A percentile compares a stretch with the other conserved stretches of the same genome.
phyloP scores from a whole-genome alignment of 2,797 vertebrate species.

The Agapornis canus region DNA sequence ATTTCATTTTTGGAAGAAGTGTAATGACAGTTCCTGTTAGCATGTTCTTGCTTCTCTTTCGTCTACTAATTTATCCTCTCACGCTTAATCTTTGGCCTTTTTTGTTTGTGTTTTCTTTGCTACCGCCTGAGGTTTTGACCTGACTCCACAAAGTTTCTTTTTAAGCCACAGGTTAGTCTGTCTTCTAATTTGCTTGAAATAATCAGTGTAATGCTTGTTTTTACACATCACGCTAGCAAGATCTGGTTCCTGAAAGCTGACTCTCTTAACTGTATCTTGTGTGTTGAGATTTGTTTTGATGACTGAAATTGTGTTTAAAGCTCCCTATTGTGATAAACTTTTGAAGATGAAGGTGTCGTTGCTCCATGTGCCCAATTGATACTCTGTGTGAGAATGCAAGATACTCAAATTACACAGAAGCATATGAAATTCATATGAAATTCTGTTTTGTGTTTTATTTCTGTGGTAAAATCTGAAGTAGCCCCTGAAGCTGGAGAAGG shows the following conservation, averaged over 20 bases:
- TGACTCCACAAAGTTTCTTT: slow-evolving; percentile 72
- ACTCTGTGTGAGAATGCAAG: neutral
- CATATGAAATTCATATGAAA: neutral
- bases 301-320: neutral
- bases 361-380: neutral
- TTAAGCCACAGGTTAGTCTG: slow-evolving; percentile 72
- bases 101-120: slow-evolving; percentile 58
- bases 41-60: slow-evolving; percentile 17
- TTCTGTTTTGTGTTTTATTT: neutral
- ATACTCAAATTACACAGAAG: neutral
- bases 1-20: neutral
- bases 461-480: neutral
- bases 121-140: slow-evolving; percentile 69
- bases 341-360: neutral
- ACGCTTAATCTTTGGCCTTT: slow-evolving; percentile 64
- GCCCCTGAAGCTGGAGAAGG: neutral
- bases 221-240: neutral
- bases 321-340: neutral
- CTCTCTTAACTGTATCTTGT: neutral
- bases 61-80: slow-evolving; percentile 61
- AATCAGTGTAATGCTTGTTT: slow-evolving; percentile 36
- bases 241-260: slow-evolving; percentile 38
- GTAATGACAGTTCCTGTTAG: neutral
- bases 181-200: slow-evolving; percentile 54
- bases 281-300: slow-evolving; percentile 22